phyloP scores from a whole-genome alignment of 1,140 invertebrate genomes.

The Phenacoccus solenopsis region DNA sequence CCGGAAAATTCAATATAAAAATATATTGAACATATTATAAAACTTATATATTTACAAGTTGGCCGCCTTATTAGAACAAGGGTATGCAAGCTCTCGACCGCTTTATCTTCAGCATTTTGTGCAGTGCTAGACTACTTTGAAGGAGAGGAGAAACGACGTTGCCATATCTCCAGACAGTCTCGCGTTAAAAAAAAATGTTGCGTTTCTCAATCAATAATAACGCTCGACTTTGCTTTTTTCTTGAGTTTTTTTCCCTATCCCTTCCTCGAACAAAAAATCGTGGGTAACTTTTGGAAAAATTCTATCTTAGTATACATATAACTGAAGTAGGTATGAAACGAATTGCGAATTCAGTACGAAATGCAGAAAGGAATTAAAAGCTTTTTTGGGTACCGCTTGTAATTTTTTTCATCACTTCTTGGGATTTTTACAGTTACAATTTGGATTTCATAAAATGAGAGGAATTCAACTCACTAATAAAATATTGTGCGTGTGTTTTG shows the following conservation, averaged over 20 bases:
- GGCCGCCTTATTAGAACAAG: conserved; percentile 1
- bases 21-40: conserved; percentile 10
- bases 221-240: neutral
- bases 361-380: too few species aligned
- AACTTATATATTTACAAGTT: conserved; percentile 6
- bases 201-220: conserved; percentile 15
- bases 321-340: too few species aligned
- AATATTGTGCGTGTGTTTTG: too few species aligned
- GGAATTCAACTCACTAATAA: too few species aligned
- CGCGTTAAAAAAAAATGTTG: conserved; percentile 5
- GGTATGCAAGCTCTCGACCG: conserved; percentile 16
- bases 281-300: too few species aligned
- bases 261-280: neutral
- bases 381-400: too few species aligned
- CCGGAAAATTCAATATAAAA: conserved; percentile 16
- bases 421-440: too few species aligned
- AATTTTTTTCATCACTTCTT: too few species aligned
- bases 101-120: conserved; percentile 5
- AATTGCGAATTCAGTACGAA: too few species aligned
- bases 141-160: conserved; percentile 1
- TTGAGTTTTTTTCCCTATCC: neutral
- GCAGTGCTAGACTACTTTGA: conserved; percentile 9
- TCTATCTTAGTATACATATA: too few species aligned
- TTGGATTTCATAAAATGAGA: too few species aligned
- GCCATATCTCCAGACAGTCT: conserved; percentile 7